Evolutionary conservation across 2,797 vertebrate species (phyloP).

Genomic region (Phoxinus dragarum): DNA sequence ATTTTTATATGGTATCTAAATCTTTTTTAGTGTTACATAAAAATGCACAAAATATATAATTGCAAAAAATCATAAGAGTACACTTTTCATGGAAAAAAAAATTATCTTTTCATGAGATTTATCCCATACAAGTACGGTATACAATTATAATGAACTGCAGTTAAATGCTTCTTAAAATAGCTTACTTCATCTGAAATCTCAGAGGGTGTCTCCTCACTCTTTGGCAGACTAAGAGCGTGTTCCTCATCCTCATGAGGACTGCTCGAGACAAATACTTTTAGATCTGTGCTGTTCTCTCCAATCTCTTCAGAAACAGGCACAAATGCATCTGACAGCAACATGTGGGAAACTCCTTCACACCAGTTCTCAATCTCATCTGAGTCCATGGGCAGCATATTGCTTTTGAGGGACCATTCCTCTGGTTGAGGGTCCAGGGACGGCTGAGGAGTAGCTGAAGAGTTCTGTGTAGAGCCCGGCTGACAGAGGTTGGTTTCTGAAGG

Average conservation of each 20-base stretch:
- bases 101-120: background rate
- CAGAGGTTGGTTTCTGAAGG: background rate
- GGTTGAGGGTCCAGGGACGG: conserved; percentile 26
- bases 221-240: background rate
- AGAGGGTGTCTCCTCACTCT: background rate
- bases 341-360: conserved; percentile 45
- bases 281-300: conserved; percentile 12
- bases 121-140: background rate
- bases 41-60: background rate
- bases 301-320: conserved; percentile 36
- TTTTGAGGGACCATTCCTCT: conserved; percentile 24
- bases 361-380: conserved; percentile 40
- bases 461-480: conserved; percentile 1
- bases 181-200: conserved; percentile 25
- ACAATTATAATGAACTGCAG: background rate
- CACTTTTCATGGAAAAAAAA: too few species aligned
- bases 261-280: background rate
- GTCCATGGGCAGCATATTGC: conserved; percentile 26
- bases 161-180: background rate
- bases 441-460: background rate
- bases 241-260: background rate
- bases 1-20: background rate
- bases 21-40: background rate
- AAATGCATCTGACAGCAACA: conserved; percentile 43
- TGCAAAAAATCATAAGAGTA: too few species aligned